Conservation (phyloP, 2,113 vertebrate species). For the Raja brachyura region DNA sequence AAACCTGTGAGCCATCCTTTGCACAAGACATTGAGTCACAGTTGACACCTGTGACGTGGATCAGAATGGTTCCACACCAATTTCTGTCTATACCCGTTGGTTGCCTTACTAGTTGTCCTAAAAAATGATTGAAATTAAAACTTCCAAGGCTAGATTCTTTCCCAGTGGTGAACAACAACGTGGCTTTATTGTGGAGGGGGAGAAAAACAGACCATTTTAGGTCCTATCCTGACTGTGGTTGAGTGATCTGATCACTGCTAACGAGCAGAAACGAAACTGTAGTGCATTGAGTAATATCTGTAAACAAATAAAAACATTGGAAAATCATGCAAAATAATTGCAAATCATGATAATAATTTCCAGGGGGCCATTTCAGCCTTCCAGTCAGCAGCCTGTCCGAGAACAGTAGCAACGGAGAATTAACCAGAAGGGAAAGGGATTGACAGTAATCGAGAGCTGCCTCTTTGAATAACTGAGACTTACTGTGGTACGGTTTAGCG, state of each 20-base stretch:
- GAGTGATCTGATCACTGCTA: neutral
- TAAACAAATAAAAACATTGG: neutral
- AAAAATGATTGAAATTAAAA: neutral
- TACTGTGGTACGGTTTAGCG: neutral
- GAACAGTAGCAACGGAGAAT: neutral
- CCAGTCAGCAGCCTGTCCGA: neutral
- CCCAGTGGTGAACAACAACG: neutral
- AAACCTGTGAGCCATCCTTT: neutral
- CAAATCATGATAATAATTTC: neutral
- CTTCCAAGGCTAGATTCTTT: neutral
- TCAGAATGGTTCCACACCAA: neutral
- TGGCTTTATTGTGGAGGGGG: neutral
- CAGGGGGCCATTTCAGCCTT: neutral
- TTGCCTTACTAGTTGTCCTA: neutral
- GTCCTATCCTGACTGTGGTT: neutral
- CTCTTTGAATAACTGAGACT: neutral
- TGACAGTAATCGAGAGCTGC: conserved; percentile 2
- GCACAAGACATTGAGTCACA: neutral
- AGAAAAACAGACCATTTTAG: neutral
- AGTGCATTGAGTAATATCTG: neutral
- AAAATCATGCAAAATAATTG: neutral
- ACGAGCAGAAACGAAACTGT: neutral
- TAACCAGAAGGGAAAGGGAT: neutral
- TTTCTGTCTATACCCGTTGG: neutral
- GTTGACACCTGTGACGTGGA: neutral